Conservation (phyloP, 92 coral and sea anemone species). For the Epizoanthus stellaris region DNA sequence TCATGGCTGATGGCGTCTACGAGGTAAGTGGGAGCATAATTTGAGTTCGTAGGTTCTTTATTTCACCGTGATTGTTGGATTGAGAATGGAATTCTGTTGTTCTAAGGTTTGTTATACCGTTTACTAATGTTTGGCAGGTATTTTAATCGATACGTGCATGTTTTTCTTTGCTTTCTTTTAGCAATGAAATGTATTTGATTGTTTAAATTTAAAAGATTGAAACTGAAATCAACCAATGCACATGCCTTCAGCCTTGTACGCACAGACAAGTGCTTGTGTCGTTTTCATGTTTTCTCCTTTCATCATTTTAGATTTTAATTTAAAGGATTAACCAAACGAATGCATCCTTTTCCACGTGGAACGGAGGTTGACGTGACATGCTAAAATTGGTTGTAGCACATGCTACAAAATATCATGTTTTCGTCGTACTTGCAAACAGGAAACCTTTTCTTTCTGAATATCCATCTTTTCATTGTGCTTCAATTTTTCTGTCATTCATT, state of each 20-base stretch:
- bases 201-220: neutral
- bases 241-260: neutral
- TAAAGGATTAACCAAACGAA: too few species aligned
- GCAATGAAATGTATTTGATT: neutral
- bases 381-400: too few species aligned
- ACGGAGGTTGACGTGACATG: too few species aligned
- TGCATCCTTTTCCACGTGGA: too few species aligned
- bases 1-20: conserved; percentile 98
- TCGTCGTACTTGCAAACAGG: too few species aligned
- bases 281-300: too few species aligned
- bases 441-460: too few species aligned
- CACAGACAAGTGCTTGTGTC: too few species aligned
- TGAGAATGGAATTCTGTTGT: conserved; percentile 16
- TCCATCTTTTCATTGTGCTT: too few species aligned
- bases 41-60: neutral
- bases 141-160: neutral
- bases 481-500: too few species aligned
- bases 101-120: conserved; percentile 5
- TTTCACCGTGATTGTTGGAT: conserved; percentile 14
- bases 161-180: neutral
- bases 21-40: conserved; percentile 71
- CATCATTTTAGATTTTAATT: too few species aligned
- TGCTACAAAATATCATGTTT: too few species aligned
- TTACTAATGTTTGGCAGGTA: neutral
- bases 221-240: neutral